Conservation (phyloP, 2,888 invertebrate species). For the Plagiodera versicolora region DNA sequence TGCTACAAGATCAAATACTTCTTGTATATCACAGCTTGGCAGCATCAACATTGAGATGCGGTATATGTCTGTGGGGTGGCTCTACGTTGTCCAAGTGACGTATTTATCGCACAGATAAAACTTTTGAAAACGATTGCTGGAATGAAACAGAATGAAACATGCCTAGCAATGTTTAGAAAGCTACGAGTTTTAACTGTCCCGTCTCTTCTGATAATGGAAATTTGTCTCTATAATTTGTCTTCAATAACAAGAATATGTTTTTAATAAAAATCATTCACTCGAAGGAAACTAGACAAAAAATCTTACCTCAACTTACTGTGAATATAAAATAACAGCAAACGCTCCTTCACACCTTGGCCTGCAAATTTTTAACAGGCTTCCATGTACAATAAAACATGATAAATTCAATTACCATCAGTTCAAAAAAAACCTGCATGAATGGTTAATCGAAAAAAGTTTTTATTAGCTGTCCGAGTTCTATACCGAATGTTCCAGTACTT, state of each 20-base stretch:
- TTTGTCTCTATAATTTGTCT: not conserved
- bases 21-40: too few relatives aligned
- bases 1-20: not conserved
- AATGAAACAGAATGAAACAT: not conserved
- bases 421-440: not conserved
- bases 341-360: not conserved
- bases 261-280: not conserved
- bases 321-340: too few relatives aligned
- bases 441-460: not conserved
- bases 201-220: not conserved
- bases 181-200: too few relatives aligned
- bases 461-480: slow-evolving; percentile 4
- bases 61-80: not conserved
- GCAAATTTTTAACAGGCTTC: not conserved
- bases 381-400: not conserved
- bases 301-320: too few relatives aligned
- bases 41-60: not conserved
- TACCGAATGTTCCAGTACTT: not conserved
- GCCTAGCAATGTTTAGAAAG: not conserved
- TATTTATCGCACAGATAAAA: not conserved
- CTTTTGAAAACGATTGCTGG: not conserved
- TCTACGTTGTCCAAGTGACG: not conserved
- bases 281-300: not conserved
- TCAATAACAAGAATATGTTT: not conserved
- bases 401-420: not conserved